phyloP scores from a whole-genome alignment of 2,113 vertebrate species.

The Alosa alosa region DNA sequence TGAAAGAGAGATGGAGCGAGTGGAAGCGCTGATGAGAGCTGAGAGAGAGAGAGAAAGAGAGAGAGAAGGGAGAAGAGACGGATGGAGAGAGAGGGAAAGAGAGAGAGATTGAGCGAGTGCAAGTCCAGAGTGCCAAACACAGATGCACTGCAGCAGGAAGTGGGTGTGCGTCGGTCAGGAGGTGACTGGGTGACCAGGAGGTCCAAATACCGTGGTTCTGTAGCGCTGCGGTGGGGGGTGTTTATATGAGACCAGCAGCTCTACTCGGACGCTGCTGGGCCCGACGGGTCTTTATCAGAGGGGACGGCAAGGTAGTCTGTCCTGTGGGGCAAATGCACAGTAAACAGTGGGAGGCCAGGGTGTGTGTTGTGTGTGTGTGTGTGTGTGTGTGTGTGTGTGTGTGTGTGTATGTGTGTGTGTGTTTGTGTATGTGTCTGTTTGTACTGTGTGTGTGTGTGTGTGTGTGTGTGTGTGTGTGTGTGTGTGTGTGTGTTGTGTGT shows the following conservation, averaged over 20 bases:
- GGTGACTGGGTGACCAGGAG: conserved; percentile 39
- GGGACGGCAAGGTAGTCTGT: conserved; percentile 95
- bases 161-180: conserved; percentile 28
- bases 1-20: background rate
- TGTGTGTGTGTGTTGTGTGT: too few relatives aligned
- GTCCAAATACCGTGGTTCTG: conserved; percentile 70
- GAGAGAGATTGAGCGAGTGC: background rate
- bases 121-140: conserved; percentile 41
- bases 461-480: too few relatives aligned
- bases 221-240: background rate
- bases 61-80: too few relatives aligned
- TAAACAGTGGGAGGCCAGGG: conserved; percentile 39
- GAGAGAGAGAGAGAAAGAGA: too few relatives aligned
- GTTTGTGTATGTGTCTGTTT: too few relatives aligned
- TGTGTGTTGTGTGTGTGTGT: too few relatives aligned
- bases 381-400: too few relatives aligned
- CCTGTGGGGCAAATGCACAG: conserved; percentile 68
- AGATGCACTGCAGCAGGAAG: conserved; percentile 46
- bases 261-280: conserved; percentile 86
- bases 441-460: too few relatives aligned
- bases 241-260: conserved; percentile 49
- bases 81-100: background rate
- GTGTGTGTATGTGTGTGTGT: too few relatives aligned
- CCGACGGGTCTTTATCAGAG: conserved; percentile 88
- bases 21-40: background rate